Evolutionary conservation across 2,888 invertebrate species (phyloP).

Genomic region (Dexiosoma caninum): DNA sequence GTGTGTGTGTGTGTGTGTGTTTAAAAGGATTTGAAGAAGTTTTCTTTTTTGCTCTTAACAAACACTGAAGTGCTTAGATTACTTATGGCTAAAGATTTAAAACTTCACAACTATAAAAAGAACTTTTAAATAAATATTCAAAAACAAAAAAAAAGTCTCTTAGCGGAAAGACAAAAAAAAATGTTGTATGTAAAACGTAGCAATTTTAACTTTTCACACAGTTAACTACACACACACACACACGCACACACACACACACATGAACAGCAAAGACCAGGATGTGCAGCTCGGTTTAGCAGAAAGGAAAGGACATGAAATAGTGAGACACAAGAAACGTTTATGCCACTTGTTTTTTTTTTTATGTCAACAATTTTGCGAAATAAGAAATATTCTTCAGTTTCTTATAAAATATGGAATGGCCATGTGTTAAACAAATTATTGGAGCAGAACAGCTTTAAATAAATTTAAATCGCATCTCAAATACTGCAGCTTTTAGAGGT

Average conservation of each 20-base stretch:
- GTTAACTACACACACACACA: no score
- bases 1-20: no score
- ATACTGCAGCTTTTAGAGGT: no score
- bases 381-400: no score
- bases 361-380: no score
- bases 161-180: slow-evolving; percentile 7
- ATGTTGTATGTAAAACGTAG: no score
- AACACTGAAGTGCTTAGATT: slow-evolving; percentile 28
- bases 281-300: background rate
- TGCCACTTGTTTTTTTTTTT: background rate
- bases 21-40: no score
- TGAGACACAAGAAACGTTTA: background rate
- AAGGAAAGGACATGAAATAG: background rate
- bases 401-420: no score
- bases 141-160: background rate
- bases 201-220: background rate
- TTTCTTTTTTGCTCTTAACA: background rate
- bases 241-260: no score
- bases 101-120: slow-evolving; percentile 9
- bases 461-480: no score
- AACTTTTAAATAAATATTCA: background rate
- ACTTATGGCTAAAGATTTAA: slow-evolving; percentile 21
- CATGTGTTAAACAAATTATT: no score
- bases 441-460: no score
- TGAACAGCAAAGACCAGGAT: background rate